Evolutionary conservation across 1,140 invertebrate genomes (phyloP), one percentile per base, ranked within the genome.

Genomic region (Heliconius congener): DNA sequence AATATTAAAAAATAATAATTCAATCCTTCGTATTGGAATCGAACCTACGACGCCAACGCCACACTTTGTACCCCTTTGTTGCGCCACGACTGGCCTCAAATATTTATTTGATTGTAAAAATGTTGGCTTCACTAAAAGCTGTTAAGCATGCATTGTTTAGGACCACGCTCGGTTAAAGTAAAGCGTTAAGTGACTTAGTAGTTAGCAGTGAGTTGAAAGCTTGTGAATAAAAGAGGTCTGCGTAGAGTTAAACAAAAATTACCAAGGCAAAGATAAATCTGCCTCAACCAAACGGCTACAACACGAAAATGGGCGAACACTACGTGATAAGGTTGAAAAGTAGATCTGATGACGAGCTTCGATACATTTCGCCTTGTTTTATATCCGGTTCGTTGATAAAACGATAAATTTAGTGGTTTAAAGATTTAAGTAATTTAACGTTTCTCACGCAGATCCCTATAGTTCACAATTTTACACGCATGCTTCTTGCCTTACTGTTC

Each of bases 401-500:
- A 75, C 60, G 46, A 27, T 74, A 74, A 76, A 76, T 30, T 66
- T 66, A 66, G 60, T 66, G 27, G 4, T 66, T 66, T 16, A 66
- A 30, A 66, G 42, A 8, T 27, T 66, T 13, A n/a, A 72, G n/a
- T 8, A 72, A 74, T 34, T 76, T 71, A 76, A 77, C 23, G 74
- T 74, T 66, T 66, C 27, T 79, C 86, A 86, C 88, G 88, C 91
- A 91, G 90, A 91, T 89, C 91, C 87, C 86, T 83, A 86, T 87
- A 86, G 80, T 83, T 86, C 86, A 90, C 89, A 87, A 85, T 73
- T 84, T 83, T 80, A 88, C 86, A 93, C 95, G 95, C 95, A 96
- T 96, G 95, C 95, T 96, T 96, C 95, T 95, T 96, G 95, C 95
- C 95, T 95, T 87, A 87, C 86, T 79, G 91, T 92, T 88, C 84